Conservation (phyloP, 53 echinoderm and acorn worm genomes). For the Patiria pectinifera region DNA sequence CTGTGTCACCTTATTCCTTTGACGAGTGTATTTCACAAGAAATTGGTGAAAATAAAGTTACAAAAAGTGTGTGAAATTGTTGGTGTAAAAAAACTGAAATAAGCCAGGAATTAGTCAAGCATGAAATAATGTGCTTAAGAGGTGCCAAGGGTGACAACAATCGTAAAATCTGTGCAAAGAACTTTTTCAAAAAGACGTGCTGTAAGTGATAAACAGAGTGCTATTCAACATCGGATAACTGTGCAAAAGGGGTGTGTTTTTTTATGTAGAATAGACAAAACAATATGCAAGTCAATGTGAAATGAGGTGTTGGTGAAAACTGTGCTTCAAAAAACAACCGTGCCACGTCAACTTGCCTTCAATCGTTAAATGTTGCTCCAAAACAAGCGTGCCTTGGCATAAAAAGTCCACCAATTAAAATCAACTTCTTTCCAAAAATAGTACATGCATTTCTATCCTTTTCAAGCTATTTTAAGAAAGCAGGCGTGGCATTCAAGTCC, state of each 20-base stretch:
- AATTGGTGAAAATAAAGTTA: no score
- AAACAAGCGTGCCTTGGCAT: slow-evolving; percentile 28
- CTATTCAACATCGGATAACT: no score
- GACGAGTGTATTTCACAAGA: no score
- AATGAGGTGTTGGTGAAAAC: neutral
- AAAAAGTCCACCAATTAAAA: slow-evolving; percentile 7
- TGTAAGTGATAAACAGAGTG: no score
- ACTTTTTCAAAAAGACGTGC: no score
- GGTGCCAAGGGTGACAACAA: neutral
- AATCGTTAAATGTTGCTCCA: slow-evolving; percentile 37
- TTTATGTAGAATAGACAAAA: no score
- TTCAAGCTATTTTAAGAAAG: neutral
- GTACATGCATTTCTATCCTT: neutral
- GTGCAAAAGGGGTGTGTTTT: neutral
- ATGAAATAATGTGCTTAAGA: no score
- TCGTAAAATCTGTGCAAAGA: no score
- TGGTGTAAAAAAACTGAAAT: neutral
- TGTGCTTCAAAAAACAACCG: neutral
- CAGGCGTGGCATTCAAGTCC: neutral
- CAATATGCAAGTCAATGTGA: neutral
- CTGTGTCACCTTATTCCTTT: no score
- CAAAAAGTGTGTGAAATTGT: no score
- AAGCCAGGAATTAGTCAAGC: neutral
- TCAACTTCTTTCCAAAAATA: neutral
- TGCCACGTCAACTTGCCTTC: slow-evolving; percentile 58